Evolutionary conservation across 1,140 invertebrate genomes (phyloP), one percentile per base, ranked within the genome.

Genomic region (Leptopilina clavipes): DNA sequence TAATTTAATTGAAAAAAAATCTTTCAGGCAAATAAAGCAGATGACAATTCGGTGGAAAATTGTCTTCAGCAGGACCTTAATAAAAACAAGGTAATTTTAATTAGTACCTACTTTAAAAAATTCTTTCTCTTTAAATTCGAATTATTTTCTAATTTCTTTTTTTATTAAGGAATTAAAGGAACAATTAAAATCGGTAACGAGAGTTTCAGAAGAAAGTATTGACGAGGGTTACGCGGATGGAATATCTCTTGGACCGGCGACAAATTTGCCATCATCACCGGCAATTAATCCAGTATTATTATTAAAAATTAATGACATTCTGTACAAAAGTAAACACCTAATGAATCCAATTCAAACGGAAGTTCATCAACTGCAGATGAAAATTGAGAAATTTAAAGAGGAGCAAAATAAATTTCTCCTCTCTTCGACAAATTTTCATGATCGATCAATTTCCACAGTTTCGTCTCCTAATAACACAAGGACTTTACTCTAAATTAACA

Each of bases 221-320:
- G 87, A 88, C 11, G 87, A 88, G 72, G 87, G 86, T 19, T 88
- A 88, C 59, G 87, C 76, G 10, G 87, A 88, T 54, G 80, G 79
- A 25, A 78, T 70, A 76, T 77, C 44, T 59, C 59, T 59, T 70
- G 72, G 48, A 73, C 78, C 45, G 75, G 76, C 14, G 37, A 54
- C 18, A 0, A 82, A 79, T 74, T 78, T 90, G 25, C 85, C 86
- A 59, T 88, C 86, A 3, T 83, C 87, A 3, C 79, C 74, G 73
- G 81, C 80, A 9, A 71, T 89, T 7, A 82, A 86, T 80, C 82
- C 88, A 70, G 70, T 81, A 82, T 83, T 90, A 79, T 77, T 89
- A 18, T 78, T 80, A 6, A 84, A 82, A 31, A 86, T 86, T 54
- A 74, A 80, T 3, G 79, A 82, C 10, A 73, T 89, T 71, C 59